These are phyloP conservation scores for Dufourea novaeangliae DNA, from an alignment of 1,140 invertebrate species.

Conservation along the genomic window DNA sequence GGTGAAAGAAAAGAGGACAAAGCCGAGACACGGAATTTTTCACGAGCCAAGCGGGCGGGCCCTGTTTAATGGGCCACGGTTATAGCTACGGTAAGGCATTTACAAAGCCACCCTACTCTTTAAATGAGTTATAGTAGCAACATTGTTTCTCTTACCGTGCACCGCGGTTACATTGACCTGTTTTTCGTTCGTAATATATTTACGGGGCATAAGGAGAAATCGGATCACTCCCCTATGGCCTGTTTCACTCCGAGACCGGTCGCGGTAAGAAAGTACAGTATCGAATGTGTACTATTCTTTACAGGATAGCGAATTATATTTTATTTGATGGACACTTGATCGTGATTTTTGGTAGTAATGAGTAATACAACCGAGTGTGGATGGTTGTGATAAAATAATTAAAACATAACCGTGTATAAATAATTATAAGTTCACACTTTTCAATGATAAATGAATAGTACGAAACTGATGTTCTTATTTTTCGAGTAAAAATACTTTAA, in stretches of 20 bases:
- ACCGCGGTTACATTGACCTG: conserved; percentile 3
- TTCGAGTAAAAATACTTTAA: too few species aligned
- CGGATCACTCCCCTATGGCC: not conserved
- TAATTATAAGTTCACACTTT: too few species aligned
- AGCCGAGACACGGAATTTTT: not conserved
- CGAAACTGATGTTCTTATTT: too few species aligned
- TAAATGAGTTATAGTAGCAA: conserved; percentile 29
- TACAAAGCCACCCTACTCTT: conserved; percentile 11
- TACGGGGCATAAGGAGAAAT: conserved; percentile 5
- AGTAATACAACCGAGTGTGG: too few species aligned
- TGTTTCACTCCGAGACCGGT: not conserved
- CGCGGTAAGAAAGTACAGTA: not conserved
- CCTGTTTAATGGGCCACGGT: conserved; percentile 4
- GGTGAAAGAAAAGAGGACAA: not conserved
- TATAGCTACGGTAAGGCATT: not conserved
- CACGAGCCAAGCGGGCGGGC: too few species aligned
- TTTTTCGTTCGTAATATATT: conserved; percentile 27
- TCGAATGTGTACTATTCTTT: too few species aligned
- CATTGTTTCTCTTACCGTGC: not conserved
- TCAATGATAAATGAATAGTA: too few species aligned
- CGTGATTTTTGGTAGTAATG: not conserved
- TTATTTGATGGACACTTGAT: too few species aligned
- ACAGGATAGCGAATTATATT: not conserved
- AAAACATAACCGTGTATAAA: too few species aligned
- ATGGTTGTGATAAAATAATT: too few species aligned